Percentiles rank a stretch among this genome's conserved stretches.
These are phyloP conservation scores for Tragelaphus scriptus DNA, from an alignment of 2,113 vertebrate genomes.

Conservation along the genomic window DNA sequence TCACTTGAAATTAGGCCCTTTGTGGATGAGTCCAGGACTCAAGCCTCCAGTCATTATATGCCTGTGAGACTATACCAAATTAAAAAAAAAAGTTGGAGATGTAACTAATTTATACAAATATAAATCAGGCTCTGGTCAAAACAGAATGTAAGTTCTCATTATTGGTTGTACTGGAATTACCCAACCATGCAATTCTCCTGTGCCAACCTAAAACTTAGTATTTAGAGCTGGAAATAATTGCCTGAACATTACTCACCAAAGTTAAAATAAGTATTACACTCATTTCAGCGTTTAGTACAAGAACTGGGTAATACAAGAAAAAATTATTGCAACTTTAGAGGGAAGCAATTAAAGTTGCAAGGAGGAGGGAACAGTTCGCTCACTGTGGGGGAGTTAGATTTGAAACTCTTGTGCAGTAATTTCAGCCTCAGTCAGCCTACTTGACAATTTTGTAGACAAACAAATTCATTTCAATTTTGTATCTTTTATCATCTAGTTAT, in stretches of 20 bases:
- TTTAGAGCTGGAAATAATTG: slow-evolving; percentile 66
- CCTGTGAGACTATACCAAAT: neutral
- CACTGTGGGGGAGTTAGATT: neutral
- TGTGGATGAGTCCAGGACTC: neutral
- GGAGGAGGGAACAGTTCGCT: neutral
- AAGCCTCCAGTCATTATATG: neutral
- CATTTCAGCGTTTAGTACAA: slow-evolving; percentile 41
- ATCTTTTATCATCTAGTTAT: neutral
- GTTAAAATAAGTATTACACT: slow-evolving; percentile 46
- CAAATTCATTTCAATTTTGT: neutral
- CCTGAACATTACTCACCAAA: slow-evolving; percentile 55
- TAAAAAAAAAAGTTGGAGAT: neutral
- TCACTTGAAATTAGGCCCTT: neutral
- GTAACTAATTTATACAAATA: neutral
- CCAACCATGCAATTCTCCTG: slow-evolving; percentile 51
- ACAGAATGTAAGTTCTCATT: neutral
- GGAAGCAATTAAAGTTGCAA: neutral
- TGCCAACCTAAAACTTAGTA: slow-evolving; percentile 56
- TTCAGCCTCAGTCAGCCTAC: slow-evolving; percentile 16
- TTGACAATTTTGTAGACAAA: slow-evolving; percentile 21
- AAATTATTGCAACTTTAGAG: slow-evolving; percentile 59
- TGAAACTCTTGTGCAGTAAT: slow-evolving; percentile 3
- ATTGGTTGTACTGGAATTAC: neutral
- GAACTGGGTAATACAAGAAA: slow-evolving; percentile 51
- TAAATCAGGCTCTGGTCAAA: slow-evolving; percentile 42